Evolutionary conservation across 2,797 vertebrate genomes (phyloP).

Genomic region (Agapornis canus): DNA sequence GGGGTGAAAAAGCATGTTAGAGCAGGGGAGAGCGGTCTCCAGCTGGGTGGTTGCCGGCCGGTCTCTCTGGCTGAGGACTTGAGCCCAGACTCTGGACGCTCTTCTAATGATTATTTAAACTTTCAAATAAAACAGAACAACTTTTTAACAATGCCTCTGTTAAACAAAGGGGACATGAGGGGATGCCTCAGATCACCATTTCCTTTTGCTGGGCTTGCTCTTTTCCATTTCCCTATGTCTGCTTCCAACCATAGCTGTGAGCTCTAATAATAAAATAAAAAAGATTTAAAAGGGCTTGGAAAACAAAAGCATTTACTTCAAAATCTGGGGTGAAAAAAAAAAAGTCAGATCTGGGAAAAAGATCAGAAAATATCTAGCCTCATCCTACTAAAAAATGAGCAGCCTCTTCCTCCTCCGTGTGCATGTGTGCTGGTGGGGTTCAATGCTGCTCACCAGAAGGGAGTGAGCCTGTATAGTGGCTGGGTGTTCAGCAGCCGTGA

Average conservation of each 20-base stretch:
- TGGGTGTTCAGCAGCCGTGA: fast-evolving
- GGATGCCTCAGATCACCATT: neutral
- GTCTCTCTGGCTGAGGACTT: neutral
- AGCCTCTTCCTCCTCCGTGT: neutral
- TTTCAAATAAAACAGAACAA: neutral
- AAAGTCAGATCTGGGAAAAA: neutral
- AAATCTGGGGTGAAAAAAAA: neutral
- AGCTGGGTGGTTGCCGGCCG: neutral
- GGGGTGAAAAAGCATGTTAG: neutral
- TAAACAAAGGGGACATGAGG: neutral
- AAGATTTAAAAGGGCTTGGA: neutral
- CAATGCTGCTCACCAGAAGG: fast-evolving
- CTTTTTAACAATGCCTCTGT: neutral
- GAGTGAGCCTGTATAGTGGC: fast-evolving
- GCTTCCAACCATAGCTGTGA: neutral
- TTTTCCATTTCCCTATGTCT: neutral
- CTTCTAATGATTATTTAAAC: neutral
- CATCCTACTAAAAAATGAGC: fast-evolving
- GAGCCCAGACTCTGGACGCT: neutral
- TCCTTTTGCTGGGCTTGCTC: neutral
- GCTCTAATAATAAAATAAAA: neutral
- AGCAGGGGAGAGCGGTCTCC: neutral
- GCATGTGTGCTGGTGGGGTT: fast-evolving
- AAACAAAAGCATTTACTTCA: neutral
- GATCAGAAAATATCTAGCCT: neutral